Conservation (phyloP, 2,797 vertebrate genomes). For the Gymnodraco acuticeps region DNA sequence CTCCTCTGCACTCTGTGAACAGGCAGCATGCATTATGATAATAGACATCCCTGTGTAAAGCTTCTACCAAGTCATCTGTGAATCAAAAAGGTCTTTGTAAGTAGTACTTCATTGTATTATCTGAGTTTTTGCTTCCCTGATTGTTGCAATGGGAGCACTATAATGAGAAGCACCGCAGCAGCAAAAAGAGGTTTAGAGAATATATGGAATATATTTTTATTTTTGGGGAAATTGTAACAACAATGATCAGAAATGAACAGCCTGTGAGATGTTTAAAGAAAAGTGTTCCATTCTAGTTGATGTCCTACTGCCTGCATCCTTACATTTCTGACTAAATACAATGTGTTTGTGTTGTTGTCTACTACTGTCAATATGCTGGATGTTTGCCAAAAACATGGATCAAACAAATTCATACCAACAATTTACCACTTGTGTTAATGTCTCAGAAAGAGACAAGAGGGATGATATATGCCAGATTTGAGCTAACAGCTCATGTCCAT, state of each 20-base stretch:
- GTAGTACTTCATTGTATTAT: slow-evolving; percentile 44
- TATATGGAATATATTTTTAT: not conserved
- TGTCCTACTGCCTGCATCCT: not conserved
- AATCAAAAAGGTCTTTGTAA: slow-evolving; percentile 54
- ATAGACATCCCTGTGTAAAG: slow-evolving; percentile 56
- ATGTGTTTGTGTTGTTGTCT: not conserved
- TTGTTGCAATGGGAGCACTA: slow-evolving; percentile 39
- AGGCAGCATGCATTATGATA: slow-evolving; percentile 62
- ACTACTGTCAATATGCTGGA: not conserved
- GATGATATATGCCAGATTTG: no score
- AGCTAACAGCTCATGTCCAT: no score
- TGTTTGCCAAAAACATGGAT: not conserved
- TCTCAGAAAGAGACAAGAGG: no score
- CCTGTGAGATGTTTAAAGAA: not conserved
- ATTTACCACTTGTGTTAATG: not conserved
- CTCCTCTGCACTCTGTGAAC: slow-evolving; percentile 49
- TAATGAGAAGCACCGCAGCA: slow-evolving; percentile 52
- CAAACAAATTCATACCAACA: not conserved
- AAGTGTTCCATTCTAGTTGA: slow-evolving; percentile 1
- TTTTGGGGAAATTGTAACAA: slow-evolving; percentile 31
- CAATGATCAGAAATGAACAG: slow-evolving; percentile 10
- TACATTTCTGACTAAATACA: not conserved
- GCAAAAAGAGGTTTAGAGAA: not conserved
- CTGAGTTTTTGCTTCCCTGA: slow-evolving; percentile 30
- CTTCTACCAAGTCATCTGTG: slow-evolving; percentile 49